phyloP scores from a whole-genome alignment of 1,140 invertebrate species.

The Sipha flava region DNA sequence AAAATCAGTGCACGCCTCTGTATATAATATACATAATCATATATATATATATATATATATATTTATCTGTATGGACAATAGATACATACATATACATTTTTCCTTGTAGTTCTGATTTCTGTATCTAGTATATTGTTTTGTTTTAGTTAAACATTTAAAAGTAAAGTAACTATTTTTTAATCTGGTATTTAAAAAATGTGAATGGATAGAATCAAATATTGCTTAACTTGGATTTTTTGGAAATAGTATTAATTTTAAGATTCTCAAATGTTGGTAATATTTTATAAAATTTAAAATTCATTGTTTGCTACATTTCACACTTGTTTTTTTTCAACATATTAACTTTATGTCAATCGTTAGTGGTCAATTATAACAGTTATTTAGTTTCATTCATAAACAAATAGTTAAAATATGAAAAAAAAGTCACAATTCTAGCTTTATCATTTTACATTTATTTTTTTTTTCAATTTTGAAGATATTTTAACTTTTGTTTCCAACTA shows the following conservation, averaged over 20 bases:
- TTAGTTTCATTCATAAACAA: background rate
- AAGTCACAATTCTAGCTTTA: background rate
- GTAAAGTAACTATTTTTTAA: background rate
- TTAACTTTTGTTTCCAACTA: slow-evolving; percentile 16
- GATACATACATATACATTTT: background rate
- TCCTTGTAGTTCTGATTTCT: slow-evolving; percentile 15
- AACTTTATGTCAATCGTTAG: slow-evolving; percentile 18
- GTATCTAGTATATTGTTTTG: background rate
- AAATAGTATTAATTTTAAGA: background rate
- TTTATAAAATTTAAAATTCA: background rate
- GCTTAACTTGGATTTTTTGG: background rate
- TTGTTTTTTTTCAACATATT: background rate
- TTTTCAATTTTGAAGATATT: background rate
- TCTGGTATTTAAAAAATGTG: background rate
- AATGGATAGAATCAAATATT: slow-evolving; percentile 6
- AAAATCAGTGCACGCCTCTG: background rate
- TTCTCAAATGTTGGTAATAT: background rate
- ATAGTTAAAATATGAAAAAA: background rate
- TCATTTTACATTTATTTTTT: background rate
- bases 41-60: background rate
- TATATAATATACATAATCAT: slow-evolving; percentile 8
- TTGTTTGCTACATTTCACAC: background rate
- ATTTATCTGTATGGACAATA: background rate
- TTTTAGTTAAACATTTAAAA: background rate
- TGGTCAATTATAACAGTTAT: slow-evolving; percentile 6